Conservation (phyloP, 2,113 vertebrate genomes). For the Lampris incognitus region DNA sequence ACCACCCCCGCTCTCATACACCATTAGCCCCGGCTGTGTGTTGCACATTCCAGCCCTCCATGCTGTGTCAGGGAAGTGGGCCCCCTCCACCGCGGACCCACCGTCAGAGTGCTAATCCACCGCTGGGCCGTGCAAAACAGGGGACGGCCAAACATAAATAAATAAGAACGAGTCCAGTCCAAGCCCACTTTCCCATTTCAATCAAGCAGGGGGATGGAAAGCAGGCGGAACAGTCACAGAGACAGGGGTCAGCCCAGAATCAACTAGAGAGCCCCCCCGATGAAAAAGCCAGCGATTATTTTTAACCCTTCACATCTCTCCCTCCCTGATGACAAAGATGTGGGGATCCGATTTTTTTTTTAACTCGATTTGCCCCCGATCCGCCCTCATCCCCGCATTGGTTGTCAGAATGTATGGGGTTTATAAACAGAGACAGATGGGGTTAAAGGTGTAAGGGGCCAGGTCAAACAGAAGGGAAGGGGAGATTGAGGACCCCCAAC, state of each 20-base stretch:
- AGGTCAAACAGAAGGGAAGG: slow-evolving; percentile 61
- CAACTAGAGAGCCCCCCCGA: slow-evolving; percentile 72
- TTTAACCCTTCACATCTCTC: slow-evolving; percentile 68
- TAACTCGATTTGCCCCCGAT: slow-evolving; percentile 16
- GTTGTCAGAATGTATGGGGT: slow-evolving; percentile 72
- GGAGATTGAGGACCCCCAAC: slow-evolving; percentile 55
- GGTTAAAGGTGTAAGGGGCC: slow-evolving; percentile 73
- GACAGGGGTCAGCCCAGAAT: slow-evolving; percentile 71
- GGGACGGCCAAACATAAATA: slow-evolving; percentile 72
- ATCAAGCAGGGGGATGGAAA: slow-evolving; percentile 73
- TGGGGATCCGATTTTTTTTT: slow-evolving; percentile 17
- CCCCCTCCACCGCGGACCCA: slow-evolving; percentile 51
- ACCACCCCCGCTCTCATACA: slow-evolving; percentile 49
- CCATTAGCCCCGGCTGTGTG: slow-evolving; percentile 60
- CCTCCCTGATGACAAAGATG: slow-evolving; percentile 57
- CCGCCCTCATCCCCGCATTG: slow-evolving; percentile 18
- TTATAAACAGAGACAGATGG: slow-evolving; percentile 74
- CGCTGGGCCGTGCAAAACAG: slow-evolving; percentile 56
- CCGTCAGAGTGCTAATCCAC: slow-evolving; percentile 73
- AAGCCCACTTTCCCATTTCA: slow-evolving; percentile 69
- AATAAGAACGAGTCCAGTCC: slow-evolving; percentile 70
- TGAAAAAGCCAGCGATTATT: slow-evolving; percentile 72
- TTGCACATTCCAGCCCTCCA: slow-evolving; percentile 66
- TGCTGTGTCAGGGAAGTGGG: slow-evolving; percentile 56
- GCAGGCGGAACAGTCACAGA: slow-evolving; percentile 67